Conservation (phyloP, 2,888 invertebrate genomes). For the Callosobruchus maculatus region DNA sequence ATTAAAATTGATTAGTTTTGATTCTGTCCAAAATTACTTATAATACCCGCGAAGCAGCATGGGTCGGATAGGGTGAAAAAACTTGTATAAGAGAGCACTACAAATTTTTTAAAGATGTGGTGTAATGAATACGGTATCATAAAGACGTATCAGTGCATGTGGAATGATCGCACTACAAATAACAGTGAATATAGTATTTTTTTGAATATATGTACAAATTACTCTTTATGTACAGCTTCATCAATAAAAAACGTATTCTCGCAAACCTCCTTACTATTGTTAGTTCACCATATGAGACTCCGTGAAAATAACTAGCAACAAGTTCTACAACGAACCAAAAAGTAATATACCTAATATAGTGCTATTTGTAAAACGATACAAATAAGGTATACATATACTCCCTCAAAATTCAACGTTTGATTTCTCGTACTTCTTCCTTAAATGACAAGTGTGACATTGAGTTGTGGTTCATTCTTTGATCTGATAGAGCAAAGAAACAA, state of each 20-base stretch:
- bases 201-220: not conserved
- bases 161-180: not conserved
- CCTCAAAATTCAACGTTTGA: not conserved
- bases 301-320: not conserved
- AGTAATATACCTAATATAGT: too few species aligned
- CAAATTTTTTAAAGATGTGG: not conserved
- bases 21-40: not conserved
- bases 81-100: not conserved
- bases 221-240: not conserved
- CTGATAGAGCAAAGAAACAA: too few species aligned
- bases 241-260: too few species aligned
- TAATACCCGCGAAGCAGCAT: not conserved
- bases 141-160: not conserved
- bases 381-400: not conserved
- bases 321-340: not conserved
- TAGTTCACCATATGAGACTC: not conserved
- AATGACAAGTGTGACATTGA: too few species aligned
- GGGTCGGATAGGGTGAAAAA: not conserved
- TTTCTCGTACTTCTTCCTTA: not conserved
- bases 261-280: too few species aligned
- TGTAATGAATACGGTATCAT: not conserved
- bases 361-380: not conserved
- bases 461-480: too few species aligned
- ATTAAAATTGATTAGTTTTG: not conserved
- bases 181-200: not conserved